Conservation (phyloP, 1,140 invertebrate genomes). For the Meloidogyne floridensis region DNA sequence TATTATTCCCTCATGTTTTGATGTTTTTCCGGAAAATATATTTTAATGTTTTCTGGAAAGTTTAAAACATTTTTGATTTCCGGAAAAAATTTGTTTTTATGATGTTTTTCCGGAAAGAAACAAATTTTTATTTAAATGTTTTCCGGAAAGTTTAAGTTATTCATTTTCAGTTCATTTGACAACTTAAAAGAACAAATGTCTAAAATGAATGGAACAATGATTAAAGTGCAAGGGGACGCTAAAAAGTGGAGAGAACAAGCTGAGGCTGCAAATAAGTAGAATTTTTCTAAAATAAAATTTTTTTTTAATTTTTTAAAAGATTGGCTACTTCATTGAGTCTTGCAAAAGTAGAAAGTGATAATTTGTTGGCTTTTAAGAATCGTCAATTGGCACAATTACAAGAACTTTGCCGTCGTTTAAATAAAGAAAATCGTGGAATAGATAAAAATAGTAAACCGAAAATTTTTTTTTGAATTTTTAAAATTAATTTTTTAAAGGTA, state of each 20-base stretch:
- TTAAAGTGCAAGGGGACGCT: conserved; percentile 44
- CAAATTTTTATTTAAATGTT: no score
- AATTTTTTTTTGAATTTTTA: background rate
- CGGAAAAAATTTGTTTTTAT: no score
- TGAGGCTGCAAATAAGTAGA: conserved; percentile 43
- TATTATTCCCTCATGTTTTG: no score
- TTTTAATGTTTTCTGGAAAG: no score
- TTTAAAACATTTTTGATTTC: no score
- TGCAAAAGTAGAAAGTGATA: conserved; percentile 35
- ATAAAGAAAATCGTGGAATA: conserved; percentile 33
- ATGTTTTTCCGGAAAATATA: no score
- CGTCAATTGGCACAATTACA: conserved; percentile 53
- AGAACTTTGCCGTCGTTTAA: conserved; percentile 50
- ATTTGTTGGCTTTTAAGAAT: conserved; percentile 40
- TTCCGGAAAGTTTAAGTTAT: background rate
- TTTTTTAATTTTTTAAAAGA: conserved; percentile 24
- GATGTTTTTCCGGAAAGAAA: no score
- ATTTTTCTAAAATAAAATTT: conserved; percentile 21
- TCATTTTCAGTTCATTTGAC: conserved; percentile 40
- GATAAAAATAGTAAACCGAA: background rate
- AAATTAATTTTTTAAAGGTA: background rate
- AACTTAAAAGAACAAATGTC: conserved; percentile 46
- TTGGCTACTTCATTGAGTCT: conserved; percentile 24
- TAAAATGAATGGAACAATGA: conserved; percentile 54
- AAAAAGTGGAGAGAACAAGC: conserved; percentile 37